Percentiles rank a stretch among this genome's conserved stretches.
phyloP scores from a whole-genome alignment of 2,113 vertebrate genomes.

The Cromileptes altivelis region DNA sequence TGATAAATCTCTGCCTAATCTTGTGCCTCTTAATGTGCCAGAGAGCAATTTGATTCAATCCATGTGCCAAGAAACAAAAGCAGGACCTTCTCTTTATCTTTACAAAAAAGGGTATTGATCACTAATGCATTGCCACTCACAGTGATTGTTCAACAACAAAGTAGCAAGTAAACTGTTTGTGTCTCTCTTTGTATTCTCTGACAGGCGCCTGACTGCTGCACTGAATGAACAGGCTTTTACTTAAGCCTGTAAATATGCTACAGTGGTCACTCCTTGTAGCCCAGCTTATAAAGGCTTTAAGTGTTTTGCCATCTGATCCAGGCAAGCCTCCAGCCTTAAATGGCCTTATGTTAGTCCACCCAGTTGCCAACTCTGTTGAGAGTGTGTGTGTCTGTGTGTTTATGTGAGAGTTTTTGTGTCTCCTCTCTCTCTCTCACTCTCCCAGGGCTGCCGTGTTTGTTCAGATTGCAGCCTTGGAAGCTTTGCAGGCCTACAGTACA shows the following conservation, averaged over 20 bases:
- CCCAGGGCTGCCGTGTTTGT: slow-evolving; percentile 41
- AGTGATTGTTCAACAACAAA: slow-evolving; percentile 41
- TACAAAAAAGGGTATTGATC: slow-evolving; percentile 49
- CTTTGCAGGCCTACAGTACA: slow-evolving; percentile 21
- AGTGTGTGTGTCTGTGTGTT: slow-evolving; percentile 27
- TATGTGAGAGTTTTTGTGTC: not conserved
- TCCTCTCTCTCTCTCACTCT: not conserved
- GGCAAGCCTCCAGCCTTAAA: slow-evolving; percentile 44
- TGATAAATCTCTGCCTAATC: slow-evolving; percentile 9
- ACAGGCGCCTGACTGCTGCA: slow-evolving; percentile 23
- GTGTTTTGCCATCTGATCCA: slow-evolving; percentile 63
- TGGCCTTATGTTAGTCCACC: slow-evolving; percentile 27
- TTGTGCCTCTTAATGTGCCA: slow-evolving; percentile 9
- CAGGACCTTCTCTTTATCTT: not conserved
- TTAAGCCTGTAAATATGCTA: slow-evolving; percentile 50
- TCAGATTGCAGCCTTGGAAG: slow-evolving; percentile 26
- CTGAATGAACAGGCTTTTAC: slow-evolving; percentile 46
- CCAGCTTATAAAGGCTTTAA: slow-evolving; percentile 49
- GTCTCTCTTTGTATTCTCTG: slow-evolving; percentile 26
- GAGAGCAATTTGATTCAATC: slow-evolving; percentile 11
- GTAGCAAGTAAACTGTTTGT: slow-evolving; percentile 27
- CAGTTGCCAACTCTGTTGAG: slow-evolving; percentile 32
- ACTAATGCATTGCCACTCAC: slow-evolving; percentile 25
- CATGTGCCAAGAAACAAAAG: not conserved
- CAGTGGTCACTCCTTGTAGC: slow-evolving; percentile 47